These are phyloP conservation scores for Scaeva pyrastri DNA, from an alignment of 2,888 invertebrate species.

Conservation along the genomic window DNA sequence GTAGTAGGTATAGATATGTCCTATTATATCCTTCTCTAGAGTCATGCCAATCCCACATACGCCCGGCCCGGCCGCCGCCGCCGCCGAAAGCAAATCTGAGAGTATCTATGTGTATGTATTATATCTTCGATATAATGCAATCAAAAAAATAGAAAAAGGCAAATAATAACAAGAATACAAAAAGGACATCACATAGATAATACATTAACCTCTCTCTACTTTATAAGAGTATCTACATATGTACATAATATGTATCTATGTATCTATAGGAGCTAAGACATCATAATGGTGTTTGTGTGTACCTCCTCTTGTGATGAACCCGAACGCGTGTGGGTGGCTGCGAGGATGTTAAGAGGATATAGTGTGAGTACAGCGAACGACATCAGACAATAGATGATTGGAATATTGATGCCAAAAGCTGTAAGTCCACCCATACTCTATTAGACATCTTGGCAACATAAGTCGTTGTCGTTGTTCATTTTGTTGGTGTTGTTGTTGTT, in stretches of 20 bases:
- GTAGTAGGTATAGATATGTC: slow-evolving; percentile 4
- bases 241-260: too few species aligned
- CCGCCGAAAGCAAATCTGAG: slow-evolving; percentile 12
- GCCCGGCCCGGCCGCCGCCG: not conserved
- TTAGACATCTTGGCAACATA: slow-evolving; percentile 55
- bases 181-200: slow-evolving; percentile 58
- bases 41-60: not conserved
- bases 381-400: slow-evolving; percentile 15
- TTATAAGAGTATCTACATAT: too few species aligned
- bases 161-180: slow-evolving; percentile 28
- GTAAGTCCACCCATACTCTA: slow-evolving; percentile 57
- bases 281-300: slow-evolving; percentile 19
- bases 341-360: not conserved
- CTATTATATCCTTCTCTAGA: slow-evolving; percentile 27
- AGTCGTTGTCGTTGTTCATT: slow-evolving; percentile 29
- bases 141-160: slow-evolving; percentile 19
- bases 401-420: slow-evolving; percentile 50
- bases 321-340: not conserved
- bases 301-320: too few species aligned
- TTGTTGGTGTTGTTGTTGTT: not conserved
- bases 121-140: slow-evolving; percentile 36
- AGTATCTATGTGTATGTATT: not conserved
- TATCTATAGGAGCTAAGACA: not conserved
- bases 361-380: not conserved
- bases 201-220: slow-evolving; percentile 43